Base-by-base conservation (phyloP, 2,888 invertebrate genomes). In the Trichogramma evanescens region DNA sequence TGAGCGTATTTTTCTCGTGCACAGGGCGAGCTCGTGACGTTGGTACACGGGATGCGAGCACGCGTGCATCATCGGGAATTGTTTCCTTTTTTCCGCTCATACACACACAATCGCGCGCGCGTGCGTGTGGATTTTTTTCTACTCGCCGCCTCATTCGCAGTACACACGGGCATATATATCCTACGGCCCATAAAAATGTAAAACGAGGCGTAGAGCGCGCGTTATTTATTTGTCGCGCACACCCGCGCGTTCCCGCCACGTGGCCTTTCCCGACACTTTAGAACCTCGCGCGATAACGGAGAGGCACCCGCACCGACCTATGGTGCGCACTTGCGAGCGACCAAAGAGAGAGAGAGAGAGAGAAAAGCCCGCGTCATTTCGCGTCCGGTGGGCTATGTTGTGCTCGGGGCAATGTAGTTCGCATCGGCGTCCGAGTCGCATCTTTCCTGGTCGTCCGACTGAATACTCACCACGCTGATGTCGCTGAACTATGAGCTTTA, bases 161-260 rank as follows among this genome's bases (percentile, higher is more conserved):
- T 46, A 8, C 9, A 8, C n/a, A 41, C 26, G 7, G 38, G 43
- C 8, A 39, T 45, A 50, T 57, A 54, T 57, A 50, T 56, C 63
- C 65, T 51, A 54, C 61, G 60, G 50, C 49, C 68, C 68, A 68
- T 72, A 73, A 73, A 73, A 73, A 70, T 72, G 72, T 70, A 72
- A 72, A 73, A 63, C 68, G 62, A 59, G 65, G 26, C 44, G 46
- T 40, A 26, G 26, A 26, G 26, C 26, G 26, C 38, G 5, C 8
- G 70, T 73, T 73, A 73, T 73, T 73, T 73, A 73, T 73, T 68
- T 65, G 69, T 56, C 68, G 66, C 68, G 67, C 67, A 66, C 65
- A 66, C 51, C 56, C 66, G 64, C 9, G 7, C 26, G 13, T 26
- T 10, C 39, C 38, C 8, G 4, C 4, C 42, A 46, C 38, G 26